Conservation (phyloP, 2,113 vertebrate species). For the Coptodon bakossiorum region DNA sequence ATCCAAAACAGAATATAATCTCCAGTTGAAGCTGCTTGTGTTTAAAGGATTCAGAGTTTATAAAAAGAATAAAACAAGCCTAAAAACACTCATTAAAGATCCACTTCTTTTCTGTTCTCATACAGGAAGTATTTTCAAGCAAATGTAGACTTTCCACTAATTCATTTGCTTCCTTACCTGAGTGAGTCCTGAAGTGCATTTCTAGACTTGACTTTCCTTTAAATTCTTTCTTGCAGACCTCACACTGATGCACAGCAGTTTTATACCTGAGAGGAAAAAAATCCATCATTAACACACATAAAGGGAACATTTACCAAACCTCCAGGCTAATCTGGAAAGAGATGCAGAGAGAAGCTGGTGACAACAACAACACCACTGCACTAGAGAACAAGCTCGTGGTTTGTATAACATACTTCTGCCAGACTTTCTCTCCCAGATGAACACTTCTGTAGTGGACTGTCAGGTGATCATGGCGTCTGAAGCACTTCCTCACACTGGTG, state of each 20-base stretch:
- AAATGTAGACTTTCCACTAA: not conserved
- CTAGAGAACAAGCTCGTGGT: not conserved
- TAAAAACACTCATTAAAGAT: not conserved
- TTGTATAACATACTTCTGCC: slow-evolving; percentile 85
- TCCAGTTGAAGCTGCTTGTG: not conserved
- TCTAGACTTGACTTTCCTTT: slow-evolving; percentile 98
- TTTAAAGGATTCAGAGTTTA: not conserved
- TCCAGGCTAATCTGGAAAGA: rapidly evolving
- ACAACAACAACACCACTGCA: not conserved
- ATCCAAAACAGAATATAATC: not conserved
- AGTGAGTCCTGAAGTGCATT: slow-evolving; percentile 98
- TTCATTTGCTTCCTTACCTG: slow-evolving; percentile 74
- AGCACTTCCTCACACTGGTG: slow-evolving; percentile 98
- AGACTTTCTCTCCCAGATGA: slow-evolving; percentile 95
- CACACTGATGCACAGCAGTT: slow-evolving; percentile 95
- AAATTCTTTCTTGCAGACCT: slow-evolving; percentile 98
- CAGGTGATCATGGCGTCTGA: slow-evolving; percentile 92
- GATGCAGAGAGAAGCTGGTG: not conserved
- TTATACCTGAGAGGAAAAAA: slow-evolving; percentile 81
- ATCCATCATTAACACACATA: rapidly evolving
- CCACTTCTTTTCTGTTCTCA: not conserved
- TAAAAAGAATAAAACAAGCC: not conserved
- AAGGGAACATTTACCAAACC: not conserved
- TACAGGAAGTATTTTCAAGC: not conserved
- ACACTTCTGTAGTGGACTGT: slow-evolving; percentile 96